Conservation (phyloP, 2,888 invertebrate genomes). For the Trissolcus japonicus region DNA sequence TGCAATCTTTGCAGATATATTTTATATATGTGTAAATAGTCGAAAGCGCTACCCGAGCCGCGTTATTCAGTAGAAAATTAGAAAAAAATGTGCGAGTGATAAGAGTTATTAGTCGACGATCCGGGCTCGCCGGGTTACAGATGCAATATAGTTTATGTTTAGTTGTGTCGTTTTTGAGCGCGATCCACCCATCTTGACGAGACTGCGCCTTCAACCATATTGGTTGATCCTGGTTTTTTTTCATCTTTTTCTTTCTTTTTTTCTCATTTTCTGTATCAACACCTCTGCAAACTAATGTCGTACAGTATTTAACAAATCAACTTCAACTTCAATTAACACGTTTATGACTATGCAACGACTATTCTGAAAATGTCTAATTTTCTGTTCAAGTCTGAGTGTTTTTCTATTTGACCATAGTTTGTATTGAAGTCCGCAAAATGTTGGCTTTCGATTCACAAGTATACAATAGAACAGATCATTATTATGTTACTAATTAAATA, state of each 20-base stretch:
- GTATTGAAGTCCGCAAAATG: conserved; percentile 2
- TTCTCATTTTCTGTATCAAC: conserved; percentile 15
- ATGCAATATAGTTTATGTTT: conserved; percentile 55
- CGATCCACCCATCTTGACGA: conserved; percentile 40
- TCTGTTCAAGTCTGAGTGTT: conserved; percentile 13
- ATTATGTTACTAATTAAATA: too few relatives aligned
- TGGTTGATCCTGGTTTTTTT: conserved; percentile 32
- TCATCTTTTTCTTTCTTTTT: conserved; percentile 14
- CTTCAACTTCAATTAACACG: conserved; percentile 11
- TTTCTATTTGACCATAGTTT: conserved; percentile 2
- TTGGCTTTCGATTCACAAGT: background rate
- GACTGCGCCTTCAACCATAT: conserved; percentile 50
- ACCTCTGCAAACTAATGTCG: conserved; percentile 27
- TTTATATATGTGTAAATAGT: conserved; percentile 55
- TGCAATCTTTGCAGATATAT: conserved; percentile 50
- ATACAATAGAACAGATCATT: too few relatives aligned
- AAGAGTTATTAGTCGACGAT: conserved; percentile 43
- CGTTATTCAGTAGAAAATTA: conserved; percentile 42
- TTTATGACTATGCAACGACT: conserved; percentile 17
- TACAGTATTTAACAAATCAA: conserved; percentile 41
- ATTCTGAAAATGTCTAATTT: conserved; percentile 11
- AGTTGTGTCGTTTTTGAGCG: conserved; percentile 52
- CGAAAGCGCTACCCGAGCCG: conserved; percentile 45
- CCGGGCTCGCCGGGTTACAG: conserved; percentile 46
- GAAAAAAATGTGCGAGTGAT: conserved; percentile 28